Base-by-base conservation (phyloP, 2,113 vertebrate species). In the Nematolebias whitei region DNA sequence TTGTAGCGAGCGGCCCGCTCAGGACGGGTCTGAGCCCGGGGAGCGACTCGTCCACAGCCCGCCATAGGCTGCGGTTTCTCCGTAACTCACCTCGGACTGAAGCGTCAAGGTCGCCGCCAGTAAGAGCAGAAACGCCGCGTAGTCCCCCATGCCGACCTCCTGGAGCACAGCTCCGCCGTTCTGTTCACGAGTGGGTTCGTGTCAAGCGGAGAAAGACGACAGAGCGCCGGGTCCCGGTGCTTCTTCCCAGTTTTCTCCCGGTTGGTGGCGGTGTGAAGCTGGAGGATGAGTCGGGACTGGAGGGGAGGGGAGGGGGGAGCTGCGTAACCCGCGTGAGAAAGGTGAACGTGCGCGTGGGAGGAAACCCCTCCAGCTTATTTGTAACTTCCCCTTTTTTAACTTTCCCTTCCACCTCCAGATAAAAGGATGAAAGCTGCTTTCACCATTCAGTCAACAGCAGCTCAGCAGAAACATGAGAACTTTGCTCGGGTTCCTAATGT, bases 31-130 rank as follows among this genome's bases (percentile, higher is more conserved):
- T 35, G 32, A 35, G 32, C 26, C 54, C 32, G 5, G 47, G 29
- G 13, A 38, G 20, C 15, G 14, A n/a, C 40, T 65, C 55, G 1
- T 3, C 29, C 29, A 50, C 59, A 3, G 45, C 9, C 26, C 61
- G 60, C 68, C 40, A 32, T 54, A 22, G 19, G 13, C 70, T 22
- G 55, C 38, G 74, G 32, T 74, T 76, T 68, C 44, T 20, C n/a
- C 45, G 32, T 61, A n/a, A 64, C 90, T 92, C 86, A 93, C 92
- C 91, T 92, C 92, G 50, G 88, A 85, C 76, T 91, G 87, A 69
- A 90, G 85, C 83, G 92, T 88, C 88, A 91, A 89, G 87, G 90
- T 88, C 87, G 90, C 88, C 69, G 71, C 63, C 76, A 91, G 76
- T 71, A 91, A 79, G 70, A 93, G 79, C 80, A 91, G 41, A 79